phyloP scores from a whole-genome alignment of 1,140 invertebrate genomes.

The Musca domestica region DNA sequence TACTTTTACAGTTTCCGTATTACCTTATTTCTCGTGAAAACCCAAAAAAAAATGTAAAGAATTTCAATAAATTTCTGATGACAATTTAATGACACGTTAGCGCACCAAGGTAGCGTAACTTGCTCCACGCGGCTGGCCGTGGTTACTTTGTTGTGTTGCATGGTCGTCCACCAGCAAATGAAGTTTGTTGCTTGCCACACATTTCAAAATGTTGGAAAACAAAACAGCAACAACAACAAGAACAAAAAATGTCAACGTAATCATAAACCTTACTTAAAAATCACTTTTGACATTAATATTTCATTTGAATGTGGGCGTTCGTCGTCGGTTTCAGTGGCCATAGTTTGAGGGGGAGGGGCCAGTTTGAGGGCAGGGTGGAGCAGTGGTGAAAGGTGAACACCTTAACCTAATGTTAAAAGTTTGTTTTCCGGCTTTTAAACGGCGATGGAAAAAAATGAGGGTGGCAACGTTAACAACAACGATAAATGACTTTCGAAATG shows the following conservation, averaged over 20 bases:
- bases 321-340: too few species aligned
- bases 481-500: not conserved
- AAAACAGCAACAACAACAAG: too few species aligned
- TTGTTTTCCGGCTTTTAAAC: not conserved
- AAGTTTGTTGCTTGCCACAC: not conserved
- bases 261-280: conserved; percentile 27
- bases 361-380: too few species aligned
- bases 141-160: too few species aligned
- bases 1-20: too few species aligned
- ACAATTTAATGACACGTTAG: conserved; percentile 22
- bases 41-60: conserved; percentile 9
- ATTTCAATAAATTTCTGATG: conserved; percentile 23
- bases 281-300: conserved; percentile 27
- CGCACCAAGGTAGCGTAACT: not conserved
- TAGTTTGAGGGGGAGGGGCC: too few species aligned
- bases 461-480: too few species aligned
- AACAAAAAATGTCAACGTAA: conserved; percentile 24
- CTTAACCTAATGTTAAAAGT: too few species aligned
- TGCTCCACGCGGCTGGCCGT: not conserved
- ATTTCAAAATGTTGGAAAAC: not conserved
- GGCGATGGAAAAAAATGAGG: too few species aligned
- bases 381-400: too few species aligned
- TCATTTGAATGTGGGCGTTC: conserved; percentile 22
- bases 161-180: too few species aligned
- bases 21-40: too few species aligned